These are phyloP conservation scores for Aporophyla nigra DNA, from an alignment of 2,888 invertebrate species.

Conservation along the genomic window DNA sequence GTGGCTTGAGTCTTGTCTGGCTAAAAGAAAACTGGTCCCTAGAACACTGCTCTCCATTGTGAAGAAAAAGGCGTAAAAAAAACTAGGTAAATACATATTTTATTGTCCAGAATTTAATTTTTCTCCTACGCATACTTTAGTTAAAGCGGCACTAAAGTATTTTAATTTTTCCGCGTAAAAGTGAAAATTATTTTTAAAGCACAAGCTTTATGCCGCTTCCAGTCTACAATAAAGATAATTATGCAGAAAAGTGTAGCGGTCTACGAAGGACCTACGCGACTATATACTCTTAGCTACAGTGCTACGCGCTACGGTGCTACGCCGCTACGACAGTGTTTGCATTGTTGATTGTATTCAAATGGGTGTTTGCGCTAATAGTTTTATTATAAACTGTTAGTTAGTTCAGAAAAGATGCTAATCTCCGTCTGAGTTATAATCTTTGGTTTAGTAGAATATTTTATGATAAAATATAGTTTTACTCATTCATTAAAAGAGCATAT, in stretches of 20 bases:
- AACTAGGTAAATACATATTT: constrained; percentile 15
- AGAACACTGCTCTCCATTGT: background rate
- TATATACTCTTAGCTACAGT: constrained; percentile 13
- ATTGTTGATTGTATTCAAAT: constrained; percentile 61
- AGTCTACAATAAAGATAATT: constrained; percentile 49
- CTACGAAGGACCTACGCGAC: constrained; percentile 46
- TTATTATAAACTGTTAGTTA: constrained; percentile 43
- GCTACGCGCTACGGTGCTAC: constrained; percentile 43
- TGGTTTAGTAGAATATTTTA: background rate
- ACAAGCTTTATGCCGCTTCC: constrained; percentile 23
- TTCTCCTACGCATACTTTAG: constrained; percentile 29
- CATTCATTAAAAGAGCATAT: background rate
- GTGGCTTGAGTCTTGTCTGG: background rate
- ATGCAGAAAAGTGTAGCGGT: constrained; percentile 48
- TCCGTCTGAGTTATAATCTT: constrained; percentile 25
- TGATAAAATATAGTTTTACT: background rate
- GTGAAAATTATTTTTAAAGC: constrained; percentile 31
- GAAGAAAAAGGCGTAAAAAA: background rate
- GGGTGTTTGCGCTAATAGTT: constrained; percentile 56
- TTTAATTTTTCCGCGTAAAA: constrained; percentile 27
- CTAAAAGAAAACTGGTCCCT: background rate
- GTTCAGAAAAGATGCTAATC: constrained; percentile 25
- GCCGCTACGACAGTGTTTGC: constrained; percentile 58
- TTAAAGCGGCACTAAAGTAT: constrained; percentile 38
- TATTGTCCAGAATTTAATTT: background rate